Percentiles rank a stretch among this genome's conserved stretches.
Evolutionary conservation across 2,113 vertebrate genomes (phyloP).

Genomic region (Urocynchramus pylzowi): DNA sequence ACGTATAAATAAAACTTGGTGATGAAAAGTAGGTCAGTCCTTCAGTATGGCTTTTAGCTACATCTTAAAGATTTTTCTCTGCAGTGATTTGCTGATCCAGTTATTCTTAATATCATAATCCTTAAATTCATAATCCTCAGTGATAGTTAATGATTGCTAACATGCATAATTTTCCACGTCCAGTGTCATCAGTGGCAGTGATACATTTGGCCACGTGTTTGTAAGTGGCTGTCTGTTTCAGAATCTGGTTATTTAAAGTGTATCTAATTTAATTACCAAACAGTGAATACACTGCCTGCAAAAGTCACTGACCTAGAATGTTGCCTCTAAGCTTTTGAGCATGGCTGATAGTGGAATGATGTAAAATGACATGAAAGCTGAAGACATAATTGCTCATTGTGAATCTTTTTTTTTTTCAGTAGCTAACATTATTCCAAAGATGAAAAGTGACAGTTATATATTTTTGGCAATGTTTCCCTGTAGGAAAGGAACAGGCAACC

Average conservation of each 20-base stretch:
- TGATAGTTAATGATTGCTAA: constrained; percentile 31
- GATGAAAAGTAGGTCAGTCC: constrained; percentile 40
- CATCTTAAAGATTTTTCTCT: constrained; percentile 29
- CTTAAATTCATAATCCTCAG: constrained; percentile 38
- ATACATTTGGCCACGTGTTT: neutral
- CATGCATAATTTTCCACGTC: neutral
- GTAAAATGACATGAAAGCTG: constrained; percentile 68
- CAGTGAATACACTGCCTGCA: constrained; percentile 32
- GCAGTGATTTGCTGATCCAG: constrained; percentile 49
- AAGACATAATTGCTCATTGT: constrained; percentile 68
- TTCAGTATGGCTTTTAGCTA: neutral
- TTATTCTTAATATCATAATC: constrained; percentile 48
- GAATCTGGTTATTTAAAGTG: constrained; percentile 62
- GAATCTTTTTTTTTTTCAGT: constrained; percentile 33
- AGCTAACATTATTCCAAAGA: constrained; percentile 49
- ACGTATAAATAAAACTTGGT: neutral
- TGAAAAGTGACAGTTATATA: constrained; percentile 62
- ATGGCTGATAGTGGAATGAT: constrained; percentile 55
- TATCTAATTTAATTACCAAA: constrained; percentile 65
- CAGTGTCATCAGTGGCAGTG: neutral
- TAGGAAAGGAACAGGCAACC: constrained; percentile 53
- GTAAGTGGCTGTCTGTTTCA: constrained; percentile 23
- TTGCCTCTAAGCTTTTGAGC: constrained; percentile 62
- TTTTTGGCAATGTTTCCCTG: constrained; percentile 56
- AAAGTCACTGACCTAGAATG: constrained; percentile 69